Evolutionary conservation across 2,797 vertebrate species (phyloP), one percentile per base, ranked within the genome.

Genomic region (Anabas testudineus): DNA sequence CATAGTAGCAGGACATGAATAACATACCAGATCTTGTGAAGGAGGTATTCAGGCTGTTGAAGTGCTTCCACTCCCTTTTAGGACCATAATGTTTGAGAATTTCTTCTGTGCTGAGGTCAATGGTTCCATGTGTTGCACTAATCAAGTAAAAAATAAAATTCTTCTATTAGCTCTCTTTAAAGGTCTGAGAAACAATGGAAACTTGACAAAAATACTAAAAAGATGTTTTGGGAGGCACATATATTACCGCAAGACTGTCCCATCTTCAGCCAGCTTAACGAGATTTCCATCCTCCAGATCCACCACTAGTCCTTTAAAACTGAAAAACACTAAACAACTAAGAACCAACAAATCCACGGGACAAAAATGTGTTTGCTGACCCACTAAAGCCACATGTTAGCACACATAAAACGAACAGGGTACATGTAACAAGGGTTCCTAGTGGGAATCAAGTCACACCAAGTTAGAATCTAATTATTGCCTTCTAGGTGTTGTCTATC

Each of bases 241-340:
- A 19, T 5, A 18, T 37, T 95, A 98, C 97, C 97, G 94, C 86
- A 99, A 90, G 59, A 99, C 95, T 0, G 95, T 97, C 86, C 97
- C 98, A 86, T 98, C 95, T 86, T 95, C 94, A 41, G 95, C 95
- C 75, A 98, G 89, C 86, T 99, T 99, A 83, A 99, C 87, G 43
- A 99, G 95, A 86, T 97, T 97, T 58, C 97, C 97, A n/a, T 97
- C 95, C 87, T 99, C 97, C 37, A 98, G 91, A 77, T 99, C 98
- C 78, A 99, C 91, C 22, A 97, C 95, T 36, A 99, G 90, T 24
- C 97, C 97, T 91, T 98, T 98, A 86, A 95, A 98, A 90, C 97
- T 98, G 74, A 66, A 85, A 43, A 18, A 41, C 24, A 36, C 43
- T 28, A 7, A 15, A 47, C n/a, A 48, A 30, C 6, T 58, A 4